Evolutionary conservation across 2,797 vertebrate species (phyloP).

Genomic region (Chaenodraco wilsoni): DNA sequence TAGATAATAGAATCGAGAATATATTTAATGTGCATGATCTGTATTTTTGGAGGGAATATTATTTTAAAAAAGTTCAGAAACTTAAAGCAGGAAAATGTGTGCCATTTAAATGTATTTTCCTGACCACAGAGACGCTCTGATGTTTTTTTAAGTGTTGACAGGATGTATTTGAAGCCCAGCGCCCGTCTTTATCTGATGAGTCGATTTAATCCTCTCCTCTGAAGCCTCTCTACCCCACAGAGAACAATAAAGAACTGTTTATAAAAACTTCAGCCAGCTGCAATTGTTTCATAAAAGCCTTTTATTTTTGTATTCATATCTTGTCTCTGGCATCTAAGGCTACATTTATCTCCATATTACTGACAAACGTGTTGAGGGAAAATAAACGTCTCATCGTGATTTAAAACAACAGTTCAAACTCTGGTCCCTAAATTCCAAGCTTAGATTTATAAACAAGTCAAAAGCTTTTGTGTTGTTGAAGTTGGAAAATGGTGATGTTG

Average conservation of each 20-base stretch:
- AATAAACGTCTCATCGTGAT: conserved; percentile 21
- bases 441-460: conserved; percentile 14
- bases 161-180: conserved; percentile 45
- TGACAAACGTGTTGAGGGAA: conserved; percentile 18
- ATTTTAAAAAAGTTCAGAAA: conserved; percentile 22
- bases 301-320: conserved; percentile 39
- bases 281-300: conserved; percentile 45
- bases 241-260: conserved; percentile 51
- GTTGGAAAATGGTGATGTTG: conserved; percentile 18
- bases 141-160: conserved; percentile 63
- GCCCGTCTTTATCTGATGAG: conserved; percentile 63
- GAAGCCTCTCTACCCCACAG: conserved; percentile 42
- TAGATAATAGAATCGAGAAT: conserved; percentile 29
- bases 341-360: conserved; percentile 47
- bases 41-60: conserved; percentile 16
- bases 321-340: conserved; percentile 38
- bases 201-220: conserved; percentile 52
- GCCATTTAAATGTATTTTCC: conserved; percentile 41
- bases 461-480: conserved; percentile 34
- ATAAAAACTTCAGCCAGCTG: conserved; percentile 44
- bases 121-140: conserved; percentile 49
- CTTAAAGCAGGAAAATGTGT: conserved; percentile 19
- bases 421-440: conserved; percentile 16
- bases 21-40: conserved; percentile 36
- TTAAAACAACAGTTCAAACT: conserved; percentile 36